Evolutionary conservation across 2,113 vertebrate species (phyloP).

Genomic region (Phycodurus eques): DNA sequence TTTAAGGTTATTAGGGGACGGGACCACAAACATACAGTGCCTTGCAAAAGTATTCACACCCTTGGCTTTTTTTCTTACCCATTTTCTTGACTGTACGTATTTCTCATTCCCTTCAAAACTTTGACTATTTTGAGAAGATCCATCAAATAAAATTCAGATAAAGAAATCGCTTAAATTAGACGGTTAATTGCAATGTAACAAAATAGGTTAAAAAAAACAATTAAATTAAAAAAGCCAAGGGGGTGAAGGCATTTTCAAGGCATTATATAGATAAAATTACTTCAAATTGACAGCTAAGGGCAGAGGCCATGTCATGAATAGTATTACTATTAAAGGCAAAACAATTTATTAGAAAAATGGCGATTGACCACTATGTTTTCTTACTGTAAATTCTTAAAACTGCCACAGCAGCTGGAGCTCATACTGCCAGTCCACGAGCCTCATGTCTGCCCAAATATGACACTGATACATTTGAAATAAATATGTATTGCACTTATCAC

Average conservation of each 20-base stretch:
- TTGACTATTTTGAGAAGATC: no score
- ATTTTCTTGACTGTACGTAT: no score
- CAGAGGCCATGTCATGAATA: constrained; percentile 10
- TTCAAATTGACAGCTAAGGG: constrained; percentile 4
- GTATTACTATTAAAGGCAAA: constrained; percentile 1
- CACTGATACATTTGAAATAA: constrained; percentile 9
- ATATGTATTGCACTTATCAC: constrained; percentile 13
- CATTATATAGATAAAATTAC: constrained; percentile 1
- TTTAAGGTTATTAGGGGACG: not conserved
- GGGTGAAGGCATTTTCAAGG: no score
- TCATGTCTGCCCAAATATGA: constrained; percentile 63
- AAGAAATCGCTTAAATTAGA: no score
- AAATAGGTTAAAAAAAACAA: no score
- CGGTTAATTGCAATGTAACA: no score
- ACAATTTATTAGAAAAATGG: constrained; percentile 1
- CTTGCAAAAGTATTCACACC: no score
- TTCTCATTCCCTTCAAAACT: no score
- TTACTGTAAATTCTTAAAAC: constrained; percentile 51
- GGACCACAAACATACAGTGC: not conserved
- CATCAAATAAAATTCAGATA: no score
- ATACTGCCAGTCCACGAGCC: constrained; percentile 77
- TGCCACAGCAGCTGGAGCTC: constrained; percentile 71
- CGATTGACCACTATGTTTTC: constrained; percentile 37
- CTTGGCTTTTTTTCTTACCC: no score
- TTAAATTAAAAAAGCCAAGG: no score